These are phyloP conservation scores for Diplodus sargus DNA, from an alignment of 2,797 vertebrate species.

Conservation along the genomic window DNA sequence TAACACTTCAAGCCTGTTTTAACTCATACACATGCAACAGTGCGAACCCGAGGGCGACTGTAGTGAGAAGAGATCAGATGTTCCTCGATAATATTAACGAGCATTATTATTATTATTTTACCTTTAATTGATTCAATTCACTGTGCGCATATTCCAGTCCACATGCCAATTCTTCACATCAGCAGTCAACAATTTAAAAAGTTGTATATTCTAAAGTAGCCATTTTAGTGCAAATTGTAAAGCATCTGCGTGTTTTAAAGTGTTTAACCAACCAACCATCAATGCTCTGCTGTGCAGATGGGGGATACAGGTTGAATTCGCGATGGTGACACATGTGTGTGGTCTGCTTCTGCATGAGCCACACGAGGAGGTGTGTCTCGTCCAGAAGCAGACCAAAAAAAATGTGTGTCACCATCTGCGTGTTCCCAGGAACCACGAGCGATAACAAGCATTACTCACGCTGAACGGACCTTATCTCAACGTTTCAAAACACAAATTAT, in stretches of 20 bases:
- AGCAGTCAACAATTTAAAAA: not conserved
- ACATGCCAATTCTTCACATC: not conserved
- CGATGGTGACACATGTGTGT: not conserved
- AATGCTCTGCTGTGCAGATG: fast-evolving
- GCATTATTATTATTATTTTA: not conserved
- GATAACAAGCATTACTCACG: not conserved
- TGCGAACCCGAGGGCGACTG: not conserved
- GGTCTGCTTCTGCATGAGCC: not conserved
- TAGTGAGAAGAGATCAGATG: not conserved
- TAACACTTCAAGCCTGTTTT: not conserved
- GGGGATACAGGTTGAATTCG: not conserved
- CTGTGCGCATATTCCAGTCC: not conserved
- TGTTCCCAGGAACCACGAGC: not conserved
- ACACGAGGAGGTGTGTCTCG: too few relatives aligned
- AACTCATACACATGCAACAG: not conserved
- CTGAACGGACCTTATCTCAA: not conserved
- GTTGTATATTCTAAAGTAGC: not conserved
- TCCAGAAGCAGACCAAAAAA: too few relatives aligned
- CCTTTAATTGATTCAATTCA: not conserved
- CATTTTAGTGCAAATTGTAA: not conserved
- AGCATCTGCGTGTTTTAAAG: not conserved
- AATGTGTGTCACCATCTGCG: too few relatives aligned
- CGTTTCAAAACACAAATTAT: not conserved
- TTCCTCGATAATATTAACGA: not conserved
- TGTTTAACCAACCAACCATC: not conserved